phyloP scores from a whole-genome alignment of 1,140 invertebrate species.

The Solenopsis fugax region DNA sequence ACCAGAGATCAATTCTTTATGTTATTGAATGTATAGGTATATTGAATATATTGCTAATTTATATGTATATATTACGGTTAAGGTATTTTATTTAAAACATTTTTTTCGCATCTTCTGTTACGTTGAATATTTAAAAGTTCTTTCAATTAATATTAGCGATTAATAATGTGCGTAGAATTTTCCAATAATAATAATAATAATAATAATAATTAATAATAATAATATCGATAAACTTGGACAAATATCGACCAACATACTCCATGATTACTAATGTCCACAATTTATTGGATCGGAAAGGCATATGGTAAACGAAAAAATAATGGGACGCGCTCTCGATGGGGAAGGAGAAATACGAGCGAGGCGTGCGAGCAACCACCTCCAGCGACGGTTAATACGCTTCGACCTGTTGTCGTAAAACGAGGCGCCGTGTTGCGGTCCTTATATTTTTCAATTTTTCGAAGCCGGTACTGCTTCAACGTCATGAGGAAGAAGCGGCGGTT shows the following conservation, averaged over 20 bases:
- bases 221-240: constrained; percentile 18
- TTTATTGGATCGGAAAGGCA: constrained; percentile 12
- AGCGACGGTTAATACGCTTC: constrained; percentile 40
- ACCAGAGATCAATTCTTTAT: neutral
- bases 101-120: neutral
- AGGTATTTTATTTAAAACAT: neutral
- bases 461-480: constrained; percentile 31
- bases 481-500: constrained; percentile 11
- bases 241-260: neutral
- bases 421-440: constrained; percentile 16
- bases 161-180: neutral
- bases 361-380: constrained; percentile 20
- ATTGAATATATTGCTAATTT: constrained; percentile 15
- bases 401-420: constrained; percentile 26
- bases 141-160: neutral
- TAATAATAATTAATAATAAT: constrained; percentile 2
- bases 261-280: neutral
- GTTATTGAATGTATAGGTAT: neutral
- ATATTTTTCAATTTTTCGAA: constrained; percentile 59
- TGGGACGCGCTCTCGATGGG: neutral
- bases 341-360: constrained; percentile 33
- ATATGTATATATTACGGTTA: neutral
- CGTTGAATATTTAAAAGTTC: neutral
- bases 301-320: constrained; percentile 53
- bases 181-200: neutral